Base-by-base conservation (phyloP, 1,140 invertebrate species). In the Choristoneura fumiferana region DNA sequence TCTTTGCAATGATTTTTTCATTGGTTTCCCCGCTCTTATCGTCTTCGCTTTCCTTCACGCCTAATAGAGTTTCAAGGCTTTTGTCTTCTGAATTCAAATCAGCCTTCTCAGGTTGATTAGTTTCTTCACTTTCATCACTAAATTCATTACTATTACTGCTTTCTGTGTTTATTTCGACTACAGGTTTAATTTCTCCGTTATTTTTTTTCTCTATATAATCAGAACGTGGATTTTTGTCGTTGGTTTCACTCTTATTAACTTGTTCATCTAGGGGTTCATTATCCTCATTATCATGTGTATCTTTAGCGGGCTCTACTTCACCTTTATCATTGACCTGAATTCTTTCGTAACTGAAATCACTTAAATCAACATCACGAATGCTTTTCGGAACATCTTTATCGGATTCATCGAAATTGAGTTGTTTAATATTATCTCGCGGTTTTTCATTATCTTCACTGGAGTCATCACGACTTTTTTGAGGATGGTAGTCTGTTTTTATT, bases 121-220 rank as follows among this genome's bases (percentile, higher is more conserved):
- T 35, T 43, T 65, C 70, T 68, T 83, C 72, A 57, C 78, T 71
- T 70, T 84, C 72, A 57, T 79, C 73, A 34, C 38, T 76, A 29
- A 61, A 65, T 53, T 74, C 78, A 43, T 35, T 65, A 54, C 69
- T 75, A 54, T 64, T 70, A 29, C 66, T 68, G 29, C 66, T 68
- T 57, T 84, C 82, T 57, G 56, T 69, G 56, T 79, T 79, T 9
- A 79, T 67, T 73, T 88, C 83, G 22, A 83, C 77, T 14, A 85
- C 84, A 18, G 84, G 82, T 73, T 80, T 88, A 4, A 82, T 62
- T 77, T 85, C 78, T 14, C 60, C 80, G 40, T 84, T 76, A 60
- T 86, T 78, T 33, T 80, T 29, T 29, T 52, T 56, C 35, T 37
- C 36, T 6, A 29, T 39, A 22, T 39, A 36, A 1, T 76, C 54